phyloP scores from a whole-genome alignment of 2,888 invertebrate species.

The Acronicta aceris region DNA sequence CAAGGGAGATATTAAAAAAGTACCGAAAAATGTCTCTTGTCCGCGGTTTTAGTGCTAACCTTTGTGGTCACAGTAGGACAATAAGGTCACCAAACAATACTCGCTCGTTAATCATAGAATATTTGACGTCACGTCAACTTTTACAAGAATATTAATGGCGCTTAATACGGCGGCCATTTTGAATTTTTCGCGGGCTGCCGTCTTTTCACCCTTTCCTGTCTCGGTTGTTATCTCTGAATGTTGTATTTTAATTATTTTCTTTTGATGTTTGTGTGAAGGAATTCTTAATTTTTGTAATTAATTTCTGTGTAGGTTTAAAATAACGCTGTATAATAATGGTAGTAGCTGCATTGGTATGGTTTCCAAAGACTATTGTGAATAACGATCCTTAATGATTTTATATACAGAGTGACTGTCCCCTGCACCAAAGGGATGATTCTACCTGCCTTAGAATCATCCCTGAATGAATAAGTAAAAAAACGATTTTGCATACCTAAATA shows the following conservation, averaged over 20 bases:
- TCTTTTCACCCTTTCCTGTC: conserved; percentile 46
- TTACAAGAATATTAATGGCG: conserved; percentile 66
- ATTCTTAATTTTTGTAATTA: conserved; percentile 9
- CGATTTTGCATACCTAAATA: too few species aligned
- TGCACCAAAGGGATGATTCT: too few species aligned
- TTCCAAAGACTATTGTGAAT: too few species aligned
- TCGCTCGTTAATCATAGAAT: conserved; percentile 74
- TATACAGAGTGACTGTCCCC: too few species aligned
- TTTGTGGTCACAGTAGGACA: conserved; percentile 68
- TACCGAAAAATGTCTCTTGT: conserved; percentile 62
- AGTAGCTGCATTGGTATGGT: too few species aligned
- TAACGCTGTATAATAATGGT: neutral
- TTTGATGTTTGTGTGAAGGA: conserved; percentile 19
- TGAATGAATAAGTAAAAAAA: too few species aligned
- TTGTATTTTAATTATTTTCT: conserved; percentile 29
- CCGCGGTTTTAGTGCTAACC: conserved; percentile 68
- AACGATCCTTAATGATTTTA: too few species aligned
- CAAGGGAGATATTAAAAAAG: conserved; percentile 76
- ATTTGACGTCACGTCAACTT: conserved; percentile 78
- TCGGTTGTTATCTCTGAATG: conserved; percentile 14
- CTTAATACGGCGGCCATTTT: conserved; percentile 55
- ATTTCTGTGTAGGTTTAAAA: conserved; percentile 5
- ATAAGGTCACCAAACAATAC: conserved; percentile 74
- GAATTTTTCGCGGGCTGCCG: conserved; percentile 34
- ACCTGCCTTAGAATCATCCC: too few species aligned